Percentiles rank a stretch among this genome's conserved stretches.
Conservation (phyloP, 2,113 vertebrate genomes). For the Alaudala cheleensis region DNA sequence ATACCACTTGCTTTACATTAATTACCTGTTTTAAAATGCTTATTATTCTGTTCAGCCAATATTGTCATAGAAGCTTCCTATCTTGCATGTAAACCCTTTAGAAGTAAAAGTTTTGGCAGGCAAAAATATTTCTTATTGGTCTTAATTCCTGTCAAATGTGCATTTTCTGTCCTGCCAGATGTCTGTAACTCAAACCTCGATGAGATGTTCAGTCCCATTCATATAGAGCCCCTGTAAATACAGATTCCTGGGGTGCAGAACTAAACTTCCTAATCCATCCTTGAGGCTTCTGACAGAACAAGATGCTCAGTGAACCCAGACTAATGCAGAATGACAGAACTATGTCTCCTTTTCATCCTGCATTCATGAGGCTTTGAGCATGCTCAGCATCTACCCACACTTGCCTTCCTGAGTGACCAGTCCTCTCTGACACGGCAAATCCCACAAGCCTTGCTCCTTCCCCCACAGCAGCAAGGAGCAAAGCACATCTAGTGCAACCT, state of each 20-base stretch:
- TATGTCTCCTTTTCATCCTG: not conserved
- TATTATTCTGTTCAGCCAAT: not conserved
- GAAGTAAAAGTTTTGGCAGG: not conserved
- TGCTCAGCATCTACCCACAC: not conserved
- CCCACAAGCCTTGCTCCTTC: not conserved
- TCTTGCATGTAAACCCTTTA: not conserved
- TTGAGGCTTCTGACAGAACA: not conserved
- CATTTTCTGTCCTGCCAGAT: not conserved
- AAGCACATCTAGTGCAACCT: not conserved
- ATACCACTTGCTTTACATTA: not conserved
- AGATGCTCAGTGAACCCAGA: not conserved
- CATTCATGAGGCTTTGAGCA: not conserved
- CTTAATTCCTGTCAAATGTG: not conserved
- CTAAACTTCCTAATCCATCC: not conserved
- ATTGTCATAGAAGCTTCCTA: not conserved
- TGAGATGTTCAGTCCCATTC: not conserved
- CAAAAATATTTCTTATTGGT: not conserved
- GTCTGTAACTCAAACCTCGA: not conserved
- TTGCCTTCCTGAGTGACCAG: not conserved
- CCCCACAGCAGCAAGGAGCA: not conserved
- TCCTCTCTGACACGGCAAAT: not conserved
- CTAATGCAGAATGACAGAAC: constrained; percentile 1
- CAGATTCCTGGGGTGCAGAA: constrained; percentile 16
- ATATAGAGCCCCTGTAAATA: not conserved
- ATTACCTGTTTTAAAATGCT: not conserved